phyloP scores from a whole-genome alignment of 2,797 vertebrate genomes.

The Sparidentex hasta region DNA sequence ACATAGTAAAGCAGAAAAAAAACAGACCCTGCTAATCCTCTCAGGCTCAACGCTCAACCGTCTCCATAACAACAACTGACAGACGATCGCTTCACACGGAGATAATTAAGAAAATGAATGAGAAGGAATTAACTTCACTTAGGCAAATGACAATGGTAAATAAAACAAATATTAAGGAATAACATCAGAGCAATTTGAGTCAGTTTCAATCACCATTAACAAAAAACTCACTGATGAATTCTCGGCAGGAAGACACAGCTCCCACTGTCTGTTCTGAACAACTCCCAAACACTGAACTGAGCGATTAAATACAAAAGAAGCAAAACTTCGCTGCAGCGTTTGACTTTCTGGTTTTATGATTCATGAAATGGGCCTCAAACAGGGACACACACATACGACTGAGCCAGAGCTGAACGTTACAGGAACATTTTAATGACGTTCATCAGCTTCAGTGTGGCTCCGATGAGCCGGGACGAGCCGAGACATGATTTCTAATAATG shows the following conservation, averaged over 20 bases:
- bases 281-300: conserved; percentile 6
- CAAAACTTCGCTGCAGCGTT: background rate
- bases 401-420: too few relatives aligned
- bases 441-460: background rate
- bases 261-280: background rate
- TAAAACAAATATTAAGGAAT: conserved; percentile 35
- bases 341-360: background rate
- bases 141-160: conserved; percentile 31
- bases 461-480: too few relatives aligned
- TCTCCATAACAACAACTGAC: background rate
- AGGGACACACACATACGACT: too few relatives aligned
- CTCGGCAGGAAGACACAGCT: conserved; percentile 12
- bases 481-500: too few relatives aligned
- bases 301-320: background rate
- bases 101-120: conserved; percentile 37
- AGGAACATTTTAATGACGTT: background rate
- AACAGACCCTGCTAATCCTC: background rate
- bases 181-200: conserved; percentile 1
- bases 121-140: conserved; percentile 23
- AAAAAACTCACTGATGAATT: conserved; percentile 19
- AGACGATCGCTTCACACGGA: conserved; percentile 6
- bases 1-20: background rate
- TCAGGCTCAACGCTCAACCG: background rate
- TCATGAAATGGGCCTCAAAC: background rate
- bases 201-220: conserved; percentile 23